These are phyloP conservation scores for Dallia pectoralis DNA, from an alignment of 2,797 vertebrate genomes.

Conservation along the genomic window DNA sequence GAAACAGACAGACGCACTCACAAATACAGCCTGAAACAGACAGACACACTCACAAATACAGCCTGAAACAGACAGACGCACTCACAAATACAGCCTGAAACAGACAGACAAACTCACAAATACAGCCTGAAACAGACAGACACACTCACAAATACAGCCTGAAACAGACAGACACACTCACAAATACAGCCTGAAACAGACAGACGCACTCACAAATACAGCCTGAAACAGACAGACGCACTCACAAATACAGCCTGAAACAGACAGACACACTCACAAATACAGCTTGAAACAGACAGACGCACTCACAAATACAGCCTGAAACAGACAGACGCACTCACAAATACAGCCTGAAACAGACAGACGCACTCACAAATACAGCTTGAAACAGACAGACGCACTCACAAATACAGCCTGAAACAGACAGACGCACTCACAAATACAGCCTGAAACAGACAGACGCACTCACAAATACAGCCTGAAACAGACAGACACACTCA, in stretches of 20 bases:
- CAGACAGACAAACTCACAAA: conserved; percentile 29
- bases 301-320: conserved; percentile 3
- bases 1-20: too few relatives aligned
- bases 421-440: conserved; percentile 29
- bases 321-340: too few relatives aligned
- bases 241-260: neutral
- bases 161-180: conserved; percentile 40
- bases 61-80: too few relatives aligned
- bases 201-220: too few relatives aligned
- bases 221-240: conserved; percentile 71
- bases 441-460: conserved; percentile 1
- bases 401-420: too few relatives aligned
- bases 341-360: conserved; percentile 80
- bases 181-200: neutral
- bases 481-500: conserved; percentile 40
- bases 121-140: conserved; percentile 1
- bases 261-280: too few relatives aligned
- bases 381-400: too few relatives aligned
- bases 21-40: conserved; percentile 80
- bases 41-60: conserved; percentile 18
- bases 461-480: too few relatives aligned
- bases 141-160: too few relatives aligned
- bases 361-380: conserved; percentile 18
- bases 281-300: conserved; percentile 74
- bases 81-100: too few relatives aligned